Evolutionary conservation across 2,888 invertebrate genomes (phyloP).

Genomic region (Myathropa florea): DNA sequence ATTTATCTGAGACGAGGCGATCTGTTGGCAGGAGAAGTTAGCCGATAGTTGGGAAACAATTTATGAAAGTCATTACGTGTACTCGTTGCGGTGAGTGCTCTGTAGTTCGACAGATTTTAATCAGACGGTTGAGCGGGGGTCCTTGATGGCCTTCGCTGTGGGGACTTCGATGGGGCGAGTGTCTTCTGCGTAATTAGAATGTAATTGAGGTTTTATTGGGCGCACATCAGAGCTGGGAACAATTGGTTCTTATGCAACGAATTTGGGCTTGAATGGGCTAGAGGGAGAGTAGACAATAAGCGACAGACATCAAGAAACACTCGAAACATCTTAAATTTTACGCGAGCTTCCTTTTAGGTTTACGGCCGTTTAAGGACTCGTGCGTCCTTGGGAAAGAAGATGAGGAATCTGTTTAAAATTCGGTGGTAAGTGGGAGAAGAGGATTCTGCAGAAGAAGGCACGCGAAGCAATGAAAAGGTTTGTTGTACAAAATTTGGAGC

Average conservation of each 20-base stretch:
- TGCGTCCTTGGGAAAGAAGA: too few species aligned
- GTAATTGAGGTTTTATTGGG: neutral
- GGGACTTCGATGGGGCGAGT: neutral
- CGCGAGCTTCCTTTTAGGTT: neutral
- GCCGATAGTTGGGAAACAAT: constrained; percentile 8
- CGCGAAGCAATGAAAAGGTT: too few species aligned
- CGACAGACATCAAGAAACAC: neutral
- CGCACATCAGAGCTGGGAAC: neutral
- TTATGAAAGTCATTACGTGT: constrained; percentile 13
- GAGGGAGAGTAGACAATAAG: neutral
- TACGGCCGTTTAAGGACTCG: neutral
- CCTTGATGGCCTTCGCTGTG: neutral
- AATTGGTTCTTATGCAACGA: neutral
- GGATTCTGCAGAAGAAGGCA: too few species aligned
- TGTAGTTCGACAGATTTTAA: neutral
- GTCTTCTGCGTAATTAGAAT: neutral
- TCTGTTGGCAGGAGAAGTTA: neutral
- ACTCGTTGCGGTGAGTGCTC: neutral
- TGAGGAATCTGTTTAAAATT: too few species aligned
- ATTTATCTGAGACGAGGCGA: neutral
- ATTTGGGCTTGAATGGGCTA: neutral
- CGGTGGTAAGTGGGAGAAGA: too few species aligned
- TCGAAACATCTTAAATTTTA: neutral
- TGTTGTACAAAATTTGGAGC: too few species aligned
- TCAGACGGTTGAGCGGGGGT: neutral